Conservation (phyloP, 2,797 vertebrate genomes). For the Sebastes vulpes region DNA sequence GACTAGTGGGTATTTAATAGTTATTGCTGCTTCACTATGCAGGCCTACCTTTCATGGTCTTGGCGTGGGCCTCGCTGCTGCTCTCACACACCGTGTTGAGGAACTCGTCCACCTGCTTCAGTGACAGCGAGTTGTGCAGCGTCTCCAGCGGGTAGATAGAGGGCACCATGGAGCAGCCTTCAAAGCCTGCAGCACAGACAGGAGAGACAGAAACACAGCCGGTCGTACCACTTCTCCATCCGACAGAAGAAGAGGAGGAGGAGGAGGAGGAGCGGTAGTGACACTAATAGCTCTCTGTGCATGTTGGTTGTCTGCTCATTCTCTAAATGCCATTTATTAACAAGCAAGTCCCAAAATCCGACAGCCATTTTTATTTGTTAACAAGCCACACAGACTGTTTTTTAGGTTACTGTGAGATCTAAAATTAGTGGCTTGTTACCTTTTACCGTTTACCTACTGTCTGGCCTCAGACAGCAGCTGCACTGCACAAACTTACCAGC, state of each 20-base stretch:
- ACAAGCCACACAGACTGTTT: constrained; percentile 4
- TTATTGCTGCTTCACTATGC: background rate
- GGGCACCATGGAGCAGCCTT: constrained; percentile 98
- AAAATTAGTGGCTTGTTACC: background rate
- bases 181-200: constrained; percentile 90
- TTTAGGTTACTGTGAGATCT: background rate
- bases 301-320: constrained; percentile 11
- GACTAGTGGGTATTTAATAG: accelerated
- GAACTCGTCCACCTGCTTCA: constrained; percentile 96
- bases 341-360: background rate
- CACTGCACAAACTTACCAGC: background rate
- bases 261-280: background rate
- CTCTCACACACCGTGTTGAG: constrained; percentile 91
- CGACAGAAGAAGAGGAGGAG: background rate
- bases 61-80: constrained; percentile 88
- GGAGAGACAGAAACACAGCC: constrained; percentile 43
- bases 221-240: constrained; percentile 39
- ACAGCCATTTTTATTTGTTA: constrained; percentile 16
- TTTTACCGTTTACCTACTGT: background rate
- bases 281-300: constrained; percentile 18
- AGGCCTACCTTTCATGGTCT: constrained; percentile 89
- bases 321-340: background rate
- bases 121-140: constrained; percentile 96
- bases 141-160: constrained; percentile 98
- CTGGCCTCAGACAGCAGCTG: background rate